phyloP scores from a whole-genome alignment of 2,888 invertebrate species.

The Watsonalla cultraria region DNA sequence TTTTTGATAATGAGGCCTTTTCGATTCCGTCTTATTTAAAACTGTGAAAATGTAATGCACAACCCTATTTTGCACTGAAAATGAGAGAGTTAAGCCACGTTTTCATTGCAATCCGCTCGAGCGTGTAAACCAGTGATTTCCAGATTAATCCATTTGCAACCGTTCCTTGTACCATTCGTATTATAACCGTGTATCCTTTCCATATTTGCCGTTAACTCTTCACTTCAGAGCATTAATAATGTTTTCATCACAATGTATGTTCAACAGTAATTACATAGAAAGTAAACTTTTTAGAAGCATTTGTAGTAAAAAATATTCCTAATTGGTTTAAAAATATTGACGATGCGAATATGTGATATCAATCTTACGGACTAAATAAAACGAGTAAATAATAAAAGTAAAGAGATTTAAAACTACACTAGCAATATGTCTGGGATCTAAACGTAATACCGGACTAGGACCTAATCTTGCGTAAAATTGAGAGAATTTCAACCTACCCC shows the following conservation, averaged over 20 bases:
- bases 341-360: no score
- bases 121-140: conserved; percentile 39
- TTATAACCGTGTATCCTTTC: conserved; percentile 34
- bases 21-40: not conserved
- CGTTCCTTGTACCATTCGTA: conserved; percentile 42
- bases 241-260: not conserved
- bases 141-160: conserved; percentile 30
- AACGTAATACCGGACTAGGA: no score
- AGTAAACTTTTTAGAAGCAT: no score
- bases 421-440: no score
- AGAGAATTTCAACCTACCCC: no score
- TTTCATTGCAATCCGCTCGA: conserved; percentile 37
- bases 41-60: conserved; percentile 22
- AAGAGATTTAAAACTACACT: no score
- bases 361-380: no score
- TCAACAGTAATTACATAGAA: not conserved
- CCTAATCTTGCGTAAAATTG: no score
- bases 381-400: no score
- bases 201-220: conserved; percentile 27
- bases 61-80: conserved; percentile 31
- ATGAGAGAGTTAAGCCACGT: conserved; percentile 32
- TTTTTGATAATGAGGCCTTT: no score
- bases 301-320: no score
- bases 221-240: conserved; percentile 13
- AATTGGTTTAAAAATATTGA: no score